These are phyloP conservation scores for Lacanobia oleracea DNA, from an alignment of 2,888 invertebrate species.

Conservation along the genomic window DNA sequence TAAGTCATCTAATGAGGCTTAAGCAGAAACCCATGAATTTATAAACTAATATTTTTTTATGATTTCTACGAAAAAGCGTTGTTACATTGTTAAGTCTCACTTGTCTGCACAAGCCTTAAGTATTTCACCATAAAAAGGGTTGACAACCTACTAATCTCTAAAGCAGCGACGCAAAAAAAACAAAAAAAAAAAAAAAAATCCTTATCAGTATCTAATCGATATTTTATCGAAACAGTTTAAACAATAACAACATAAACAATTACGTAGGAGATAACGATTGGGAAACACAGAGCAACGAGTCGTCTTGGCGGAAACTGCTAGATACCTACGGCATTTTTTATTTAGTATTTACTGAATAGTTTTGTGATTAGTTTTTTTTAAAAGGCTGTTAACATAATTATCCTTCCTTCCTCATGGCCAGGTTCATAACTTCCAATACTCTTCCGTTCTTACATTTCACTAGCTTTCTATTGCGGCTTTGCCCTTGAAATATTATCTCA, in stretches of 20 bases:
- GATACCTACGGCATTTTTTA: no score
- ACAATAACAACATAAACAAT: constrained; percentile 38
- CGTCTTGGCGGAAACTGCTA: neutral
- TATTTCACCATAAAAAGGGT: neutral
- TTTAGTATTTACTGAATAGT: no score
- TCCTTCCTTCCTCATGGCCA: no score
- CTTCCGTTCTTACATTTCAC: no score
- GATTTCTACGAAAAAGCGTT: no score
- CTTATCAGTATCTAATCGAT: constrained; percentile 51
- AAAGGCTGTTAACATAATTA: no score
- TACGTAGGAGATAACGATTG: constrained; percentile 43
- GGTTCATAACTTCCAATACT: no score
- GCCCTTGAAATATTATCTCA: no score
- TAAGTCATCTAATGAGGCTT: neutral
- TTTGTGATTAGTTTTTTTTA: constrained; percentile 16
- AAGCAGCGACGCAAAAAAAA: constrained; percentile 26
- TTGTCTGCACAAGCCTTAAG: neutral
- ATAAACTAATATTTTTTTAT: no score
- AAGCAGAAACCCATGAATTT: neutral
- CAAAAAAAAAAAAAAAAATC: constrained; percentile 47
- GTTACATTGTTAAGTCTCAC: neutral
- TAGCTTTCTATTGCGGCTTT: no score
- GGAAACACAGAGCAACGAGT: constrained; percentile 28
- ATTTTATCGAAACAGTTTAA: constrained; percentile 50
- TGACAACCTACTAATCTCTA: neutral